Conservation (phyloP, 2,113 vertebrate genomes). For the Hippoglossus stenolepis region DNA sequence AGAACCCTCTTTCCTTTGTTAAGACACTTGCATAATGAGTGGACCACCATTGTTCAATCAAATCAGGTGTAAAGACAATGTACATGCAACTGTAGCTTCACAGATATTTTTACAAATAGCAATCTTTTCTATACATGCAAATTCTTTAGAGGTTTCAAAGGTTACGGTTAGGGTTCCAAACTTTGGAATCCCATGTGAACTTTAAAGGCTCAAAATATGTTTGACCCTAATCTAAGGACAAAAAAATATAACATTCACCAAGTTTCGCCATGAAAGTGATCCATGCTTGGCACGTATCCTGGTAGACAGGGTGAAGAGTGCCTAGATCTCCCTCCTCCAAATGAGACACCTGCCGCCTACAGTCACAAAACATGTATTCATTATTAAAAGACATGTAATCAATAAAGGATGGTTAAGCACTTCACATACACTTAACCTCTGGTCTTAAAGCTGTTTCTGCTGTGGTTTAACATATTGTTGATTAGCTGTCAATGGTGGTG, state of each 20-base stretch:
- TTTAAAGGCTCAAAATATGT: not conserved
- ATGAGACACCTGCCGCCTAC: conserved; percentile 87
- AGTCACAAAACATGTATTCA: conserved; percentile 12
- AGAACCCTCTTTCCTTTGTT: no score
- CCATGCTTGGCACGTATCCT: conserved; percentile 85
- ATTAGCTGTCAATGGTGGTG: not conserved
- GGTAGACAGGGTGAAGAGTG: conserved; percentile 87
- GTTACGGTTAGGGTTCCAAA: no score
- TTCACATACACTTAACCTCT: not conserved
- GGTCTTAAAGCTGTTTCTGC: not conserved
- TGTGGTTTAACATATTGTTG: not conserved
- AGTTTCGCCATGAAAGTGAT: conserved; percentile 89
- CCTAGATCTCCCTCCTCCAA: conserved; percentile 93
- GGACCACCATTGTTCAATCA: no score
- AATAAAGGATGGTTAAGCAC: not conserved
- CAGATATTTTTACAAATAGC: not conserved
- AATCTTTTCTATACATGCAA: no score
- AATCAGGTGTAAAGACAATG: no score
- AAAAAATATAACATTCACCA: conserved; percentile 72
- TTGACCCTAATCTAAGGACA: not conserved
- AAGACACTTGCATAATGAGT: no score
- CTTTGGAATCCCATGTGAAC: not conserved
- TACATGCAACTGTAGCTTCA: no score
- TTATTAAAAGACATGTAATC: not conserved
- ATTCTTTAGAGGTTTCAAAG: no score